Percentiles rank a stretch among this genome's conserved stretches.
Conservation (phyloP, 2,797 vertebrate species). For the Selene dorsalis region DNA sequence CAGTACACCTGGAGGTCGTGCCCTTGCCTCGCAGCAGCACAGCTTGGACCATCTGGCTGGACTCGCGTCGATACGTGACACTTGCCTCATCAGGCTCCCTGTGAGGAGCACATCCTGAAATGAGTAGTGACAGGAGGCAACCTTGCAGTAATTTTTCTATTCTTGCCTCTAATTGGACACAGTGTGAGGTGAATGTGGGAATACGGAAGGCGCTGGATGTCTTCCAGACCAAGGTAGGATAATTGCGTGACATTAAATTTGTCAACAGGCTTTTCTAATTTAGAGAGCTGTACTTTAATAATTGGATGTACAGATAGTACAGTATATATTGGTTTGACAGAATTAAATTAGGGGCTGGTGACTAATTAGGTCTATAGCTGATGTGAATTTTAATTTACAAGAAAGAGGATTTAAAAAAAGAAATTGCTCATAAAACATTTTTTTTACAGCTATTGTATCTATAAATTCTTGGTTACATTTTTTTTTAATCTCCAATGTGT, state of each 20-base stretch:
- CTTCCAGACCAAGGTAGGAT: conserved; percentile 49
- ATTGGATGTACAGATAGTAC: conserved; percentile 24
- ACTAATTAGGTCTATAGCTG: conserved; percentile 14
- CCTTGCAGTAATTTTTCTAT: conserved; percentile 75
- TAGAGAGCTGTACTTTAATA: conserved; percentile 34
- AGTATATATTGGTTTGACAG: conserved; percentile 33
- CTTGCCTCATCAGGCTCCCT: conserved; percentile 56
- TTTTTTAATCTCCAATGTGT: conserved; percentile 7
- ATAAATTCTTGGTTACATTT: background rate
- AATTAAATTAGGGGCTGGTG: conserved; percentile 25
- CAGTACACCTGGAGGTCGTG: conserved; percentile 37
- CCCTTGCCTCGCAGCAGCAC: conserved; percentile 37
- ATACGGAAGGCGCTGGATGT: conserved; percentile 44
- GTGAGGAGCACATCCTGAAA: conserved; percentile 65
- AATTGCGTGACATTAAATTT: conserved; percentile 45
- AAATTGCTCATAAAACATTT: conserved; percentile 24
- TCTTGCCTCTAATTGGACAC: conserved; percentile 74
- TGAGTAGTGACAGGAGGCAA: conserved; percentile 70
- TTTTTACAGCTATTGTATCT: background rate
- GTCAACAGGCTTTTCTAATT: conserved; percentile 52
- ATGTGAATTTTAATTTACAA: conserved; percentile 29
- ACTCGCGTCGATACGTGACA: conserved; percentile 44
- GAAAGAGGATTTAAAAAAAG: conserved; percentile 19
- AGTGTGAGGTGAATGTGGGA: conserved; percentile 70
- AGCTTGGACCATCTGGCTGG: conserved; percentile 52